These are phyloP conservation scores for Speoplatyrhinus poulsoni DNA, from an alignment of 2,113 vertebrate genomes.

Conservation along the genomic window DNA sequence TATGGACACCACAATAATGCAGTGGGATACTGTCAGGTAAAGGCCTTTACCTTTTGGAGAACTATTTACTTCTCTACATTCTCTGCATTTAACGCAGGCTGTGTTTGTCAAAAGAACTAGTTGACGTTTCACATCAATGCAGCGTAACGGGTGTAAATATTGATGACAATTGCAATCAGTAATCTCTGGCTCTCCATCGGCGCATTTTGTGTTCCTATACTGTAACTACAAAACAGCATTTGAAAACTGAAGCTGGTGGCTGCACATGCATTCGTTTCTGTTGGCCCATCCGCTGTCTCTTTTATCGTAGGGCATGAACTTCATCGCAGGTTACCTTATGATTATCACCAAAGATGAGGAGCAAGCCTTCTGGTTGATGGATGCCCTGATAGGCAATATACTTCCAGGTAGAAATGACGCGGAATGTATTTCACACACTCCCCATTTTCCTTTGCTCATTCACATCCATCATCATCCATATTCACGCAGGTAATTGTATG, in stretches of 20 bases:
- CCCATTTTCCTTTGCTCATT: neutral
- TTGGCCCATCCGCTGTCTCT: conserved; percentile 19
- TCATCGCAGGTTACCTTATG: conserved; percentile 91
- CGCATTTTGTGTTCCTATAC: neutral
- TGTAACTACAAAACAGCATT: neutral
- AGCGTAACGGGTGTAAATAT: neutral
- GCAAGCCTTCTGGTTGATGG: conserved; percentile 93
- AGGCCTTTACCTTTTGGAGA: neutral
- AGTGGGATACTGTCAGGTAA: conserved; percentile 96
- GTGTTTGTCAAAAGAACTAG: conserved; percentile 27
- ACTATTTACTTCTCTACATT: neutral
- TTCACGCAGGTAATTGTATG: neutral
- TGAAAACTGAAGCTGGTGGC: no score
- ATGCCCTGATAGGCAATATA: conserved; percentile 88
- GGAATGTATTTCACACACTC: neutral
- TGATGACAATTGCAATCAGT: neutral
- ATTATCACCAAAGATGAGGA: conserved; percentile 93
- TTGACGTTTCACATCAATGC: neutral
- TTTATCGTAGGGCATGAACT: conserved; percentile 92
- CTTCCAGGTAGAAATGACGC: conserved; percentile 81
- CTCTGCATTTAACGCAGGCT: neutral
- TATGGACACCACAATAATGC: conserved; percentile 88
- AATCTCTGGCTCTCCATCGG: neutral
- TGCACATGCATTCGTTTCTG: no score
- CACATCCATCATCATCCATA: neutral